Evolutionary conservation across 2,797 vertebrate species (phyloP), one percentile per base, ranked within the genome.

Genomic region (Prionace glauca): DNA sequence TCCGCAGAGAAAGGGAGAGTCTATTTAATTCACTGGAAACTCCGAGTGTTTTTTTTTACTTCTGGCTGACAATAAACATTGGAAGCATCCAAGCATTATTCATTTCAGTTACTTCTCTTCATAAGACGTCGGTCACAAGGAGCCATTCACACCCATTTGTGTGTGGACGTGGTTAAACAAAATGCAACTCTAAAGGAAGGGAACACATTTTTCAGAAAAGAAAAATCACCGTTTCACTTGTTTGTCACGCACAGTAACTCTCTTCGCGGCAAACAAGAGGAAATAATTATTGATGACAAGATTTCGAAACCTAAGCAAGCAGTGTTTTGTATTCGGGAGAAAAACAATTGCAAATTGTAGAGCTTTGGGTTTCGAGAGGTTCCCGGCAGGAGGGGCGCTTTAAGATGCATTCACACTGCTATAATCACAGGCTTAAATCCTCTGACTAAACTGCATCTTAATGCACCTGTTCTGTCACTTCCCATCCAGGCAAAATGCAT

Each of bases 341-440:
- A 72, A 95, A 74, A 74, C 74, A 74, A 94, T 94, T 45, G 69
- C 16, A 94, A 94, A n/a, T 94, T 94, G 24, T 56, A 2, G 12
- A 56, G 41, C 16, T 94, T 74, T 3, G 7, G 50, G 45, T 5
- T 95, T 74, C 50, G 60, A 77, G 45, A 50, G 41, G 29, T 29
- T 60, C 45, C 0, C 93, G 14, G 93, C 14, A n/a, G 50, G 72
- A 95, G 71, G 50, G 69, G 41, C 9, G 16, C 41, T 65, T 65
- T 65, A 91, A 62, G 60, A 32, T 91, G 71, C 10, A 50, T 56
- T 95, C 24, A 95, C 45, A 60, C 45, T 56, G 93, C 24, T 56
- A 74, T 95, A 95, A 77, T 74, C 90, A 92, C 65, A 69, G 65
- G n/a, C n/a, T 92, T 92, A 69, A 92, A 36, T 67, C n/a, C 65